Evolutionary conservation across 2,888 invertebrate species (phyloP), one percentile per base, ranked within the genome.

Genomic region (Parnassius mnemosyne): DNA sequence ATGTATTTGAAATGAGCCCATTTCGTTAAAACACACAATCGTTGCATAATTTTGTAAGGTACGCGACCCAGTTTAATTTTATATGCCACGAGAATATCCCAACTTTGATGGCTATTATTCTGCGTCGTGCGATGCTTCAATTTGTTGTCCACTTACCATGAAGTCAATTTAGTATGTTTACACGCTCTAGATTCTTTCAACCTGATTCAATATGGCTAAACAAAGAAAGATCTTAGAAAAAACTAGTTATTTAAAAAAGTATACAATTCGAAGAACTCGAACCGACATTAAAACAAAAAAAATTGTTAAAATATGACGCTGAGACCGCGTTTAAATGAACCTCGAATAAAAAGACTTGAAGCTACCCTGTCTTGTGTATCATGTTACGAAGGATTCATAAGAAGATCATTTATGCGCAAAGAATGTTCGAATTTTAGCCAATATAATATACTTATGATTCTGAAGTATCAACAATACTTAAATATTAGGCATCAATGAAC

Each of bases 1-100:
- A 61, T 61, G 61, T 61, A 60, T 61, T 64, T 60, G 60, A 66
- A 67, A 68, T 52, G 60, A 63, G 57, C 34, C 63, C 50, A 62
- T 62, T 54, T 50, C 16, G 60, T 63, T 50, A 41, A 34, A 42
- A 56, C 55, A 44, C 51, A 59, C 62, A 58, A 63, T 63, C 50
- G 51, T 63, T 58, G 53, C 62, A 54, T 54, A 58, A 58, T 43
- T 20, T 44, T 59, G 47, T 63, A 63, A 63, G 63, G 54, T 50
- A 53, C 55, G 63, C 58, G 63, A 42, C 52, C 63, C 55, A 63
- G 58, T 63, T 63, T 11, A 25, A n/a, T 16, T 54, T 63, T 63
- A 56, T 55, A 44, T 47, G 58, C 34, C 59, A 51, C 63, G 42
- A 56, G 56, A 63, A 63, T 63, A 63, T 63, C 63, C 47, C 50